These are phyloP conservation scores for Lacerta bilineata DNA, from an alignment of 2,797 vertebrate genomes.

Conservation along the genomic window DNA sequence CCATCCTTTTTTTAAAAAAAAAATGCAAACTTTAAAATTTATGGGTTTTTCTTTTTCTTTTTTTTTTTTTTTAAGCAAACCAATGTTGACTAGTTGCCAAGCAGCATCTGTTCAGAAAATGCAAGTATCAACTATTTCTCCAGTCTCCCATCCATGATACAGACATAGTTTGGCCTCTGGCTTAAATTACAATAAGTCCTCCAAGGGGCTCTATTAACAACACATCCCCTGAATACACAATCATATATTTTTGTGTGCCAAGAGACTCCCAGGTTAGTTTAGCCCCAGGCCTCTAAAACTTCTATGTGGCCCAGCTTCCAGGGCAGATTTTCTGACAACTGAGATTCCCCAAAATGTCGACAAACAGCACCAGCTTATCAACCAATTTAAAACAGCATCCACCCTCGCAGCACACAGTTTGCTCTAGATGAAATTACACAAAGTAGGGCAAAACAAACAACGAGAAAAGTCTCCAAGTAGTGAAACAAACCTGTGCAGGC, in stretches of 20 bases:
- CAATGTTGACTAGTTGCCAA: neutral
- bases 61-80: neutral
- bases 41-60: neutral
- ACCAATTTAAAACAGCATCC: conserved; percentile 8
- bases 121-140: neutral
- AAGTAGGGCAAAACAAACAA: conserved; percentile 14
- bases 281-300: conserved; percentile 24
- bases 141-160: neutral
- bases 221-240: neutral
- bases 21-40: neutral
- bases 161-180: conserved; percentile 18
- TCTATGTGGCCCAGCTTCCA: conserved; percentile 9
- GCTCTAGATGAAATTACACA: neutral
- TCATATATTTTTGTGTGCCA: neutral
- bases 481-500: neutral
- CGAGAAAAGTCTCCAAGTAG: neutral
- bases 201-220: conserved; percentile 18
- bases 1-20: no score
- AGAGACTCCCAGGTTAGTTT: conserved; percentile 1
- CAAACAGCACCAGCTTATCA: neutral
- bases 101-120: neutral
- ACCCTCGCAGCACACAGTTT: neutral
- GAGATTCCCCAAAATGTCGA: neutral
- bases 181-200: conserved; percentile 17
- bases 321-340: conserved; percentile 26